Evolutionary conservation across 1,140 invertebrate species (phyloP), one percentile per base, ranked within the genome.

Genomic region (Scaptomyza hsui): DNA sequence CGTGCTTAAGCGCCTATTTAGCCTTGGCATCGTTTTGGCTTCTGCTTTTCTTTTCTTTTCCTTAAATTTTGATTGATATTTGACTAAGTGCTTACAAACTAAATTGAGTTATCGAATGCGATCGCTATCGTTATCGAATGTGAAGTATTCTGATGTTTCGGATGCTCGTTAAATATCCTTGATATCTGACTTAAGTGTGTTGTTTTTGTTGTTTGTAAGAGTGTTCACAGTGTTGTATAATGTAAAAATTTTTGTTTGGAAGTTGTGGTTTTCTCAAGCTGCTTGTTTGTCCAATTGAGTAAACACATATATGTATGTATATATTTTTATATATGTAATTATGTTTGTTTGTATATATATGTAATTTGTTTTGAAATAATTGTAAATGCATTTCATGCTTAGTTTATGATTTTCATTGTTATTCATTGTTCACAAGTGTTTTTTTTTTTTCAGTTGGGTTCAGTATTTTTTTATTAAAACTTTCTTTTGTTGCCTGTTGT

Each of bases 331-430:
- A 29, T 56, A 48, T 26, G 16, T 57, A 26, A 16, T 47, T 19
- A 13, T 45, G 29, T 32, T 42, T 35, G 39, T 60, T 35, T 37
- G 42, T 32, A 39, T 41, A 29, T 48, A 60, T 52, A 47, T 55
- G 42, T 65, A 44, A 29, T 71, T 60, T 68, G 44, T 81, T 18
- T 68, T 56, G 67, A 76, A 60, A 67, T 77, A 73, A 57, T 75
- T 68, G 71, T 86, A 88, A 86, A 86, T 86, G 81, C 81, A 86
- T 86, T 86, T 78, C 45, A 86, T 86, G 81, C 81, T 80, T 88
- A 78, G 77, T 88, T 78, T 62, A 88, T 88, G 77, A 81, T 72
- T 77, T 81, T 80, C 62, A 74, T 86, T 71, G 63, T 56, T 72
- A 47, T 68, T 67, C 55, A 29, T 29, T 29, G 29, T 72, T 72